Base-by-base conservation (phyloP, 2,797 vertebrate species). In the Lutjanus argentimaculatus region DNA sequence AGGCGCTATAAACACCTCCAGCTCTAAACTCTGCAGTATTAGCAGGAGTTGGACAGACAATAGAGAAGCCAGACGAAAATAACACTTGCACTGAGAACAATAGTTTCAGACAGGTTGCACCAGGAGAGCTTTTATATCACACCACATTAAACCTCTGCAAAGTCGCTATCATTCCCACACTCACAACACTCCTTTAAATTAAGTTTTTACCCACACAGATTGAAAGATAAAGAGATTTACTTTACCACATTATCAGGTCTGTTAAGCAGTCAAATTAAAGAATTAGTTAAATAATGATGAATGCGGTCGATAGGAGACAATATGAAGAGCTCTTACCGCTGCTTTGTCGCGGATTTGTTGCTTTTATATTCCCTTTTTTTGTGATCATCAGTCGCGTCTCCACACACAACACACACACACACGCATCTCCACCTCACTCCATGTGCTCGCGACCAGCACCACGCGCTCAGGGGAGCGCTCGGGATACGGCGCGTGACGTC, bases 361-460 rank as follows among this genome's bases (percentile, higher is more conserved):
- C 61, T 49, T 70, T 88, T 76, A 79, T 91, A 94, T 91, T 91
- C 93, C 93, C 30, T 63, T 83, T 73, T 82, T 30, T 36, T 14
- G 48, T 77, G 80, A 61, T 78, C 71, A 88, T 82, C 85, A 77
- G 78, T 83, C 85, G 85, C 88, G 86, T 30, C 25, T 30, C 77
- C n/a, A n/a, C n/a, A n/a, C n/a, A n/a, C n/a, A n/a, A n/a, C 78
- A 87, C 91, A 91, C 87, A 36, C 80, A 69, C 72, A 90, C 86
- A 79, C 91, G 91, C 66, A 92, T 89, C 93, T 93, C 92, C 83
- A 94, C 93, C 91, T 92, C 82, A 86, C 89, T 94, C 93, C 95
- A 96, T 95, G 95, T 95, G 95, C 95, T 95, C 92, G 82, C 89
- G 85, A 93, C 89, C 92, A 75, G 88, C 78, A 91, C 92, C 93